These are phyloP conservation scores for Helicolenus hilgendorfi DNA, from an alignment of 2,797 vertebrate genomes.

Conservation along the genomic window DNA sequence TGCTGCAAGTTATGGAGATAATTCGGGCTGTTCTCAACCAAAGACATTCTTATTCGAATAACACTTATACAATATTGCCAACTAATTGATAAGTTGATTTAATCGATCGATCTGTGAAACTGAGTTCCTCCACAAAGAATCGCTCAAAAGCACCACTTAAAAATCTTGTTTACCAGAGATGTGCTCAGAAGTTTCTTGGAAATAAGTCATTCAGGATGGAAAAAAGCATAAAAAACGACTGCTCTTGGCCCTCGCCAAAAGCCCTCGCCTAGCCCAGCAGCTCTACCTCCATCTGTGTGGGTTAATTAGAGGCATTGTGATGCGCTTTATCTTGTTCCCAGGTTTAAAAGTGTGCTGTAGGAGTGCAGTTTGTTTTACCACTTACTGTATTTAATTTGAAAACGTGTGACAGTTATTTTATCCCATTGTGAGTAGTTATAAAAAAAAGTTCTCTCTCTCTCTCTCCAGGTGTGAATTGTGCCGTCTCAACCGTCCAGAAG, in stretches of 20 bases:
- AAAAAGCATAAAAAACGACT: too few species aligned
- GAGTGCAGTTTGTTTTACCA: neutral
- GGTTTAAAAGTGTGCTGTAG: neutral
- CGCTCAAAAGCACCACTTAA: too few species aligned
- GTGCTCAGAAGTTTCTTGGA: too few species aligned
- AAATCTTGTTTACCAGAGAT: too few species aligned
- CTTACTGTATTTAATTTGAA: neutral
- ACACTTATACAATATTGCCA: too few species aligned
- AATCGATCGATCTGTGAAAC: too few species aligned
- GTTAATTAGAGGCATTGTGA: neutral
- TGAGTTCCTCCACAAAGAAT: too few species aligned
- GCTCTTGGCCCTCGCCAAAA: neutral
- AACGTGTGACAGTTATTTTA: neutral
- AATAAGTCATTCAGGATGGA: too few species aligned
- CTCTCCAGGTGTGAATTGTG: conserved; percentile 93
- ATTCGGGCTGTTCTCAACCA: too few species aligned
- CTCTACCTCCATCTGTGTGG: neutral
- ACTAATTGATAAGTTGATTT: too few species aligned
- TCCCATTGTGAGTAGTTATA: neutral
- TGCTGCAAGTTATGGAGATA: neutral
- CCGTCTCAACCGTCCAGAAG: conserved; percentile 96
- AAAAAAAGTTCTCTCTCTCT: neutral
- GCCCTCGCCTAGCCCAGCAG: neutral
- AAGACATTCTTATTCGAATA: too few species aligned
- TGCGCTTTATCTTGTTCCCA: neutral